Percentiles rank a stretch among this genome's conserved stretches.
Conservation (phyloP, 2,888 invertebrate genomes). For the Stenoptilia bipunctidactyla region DNA sequence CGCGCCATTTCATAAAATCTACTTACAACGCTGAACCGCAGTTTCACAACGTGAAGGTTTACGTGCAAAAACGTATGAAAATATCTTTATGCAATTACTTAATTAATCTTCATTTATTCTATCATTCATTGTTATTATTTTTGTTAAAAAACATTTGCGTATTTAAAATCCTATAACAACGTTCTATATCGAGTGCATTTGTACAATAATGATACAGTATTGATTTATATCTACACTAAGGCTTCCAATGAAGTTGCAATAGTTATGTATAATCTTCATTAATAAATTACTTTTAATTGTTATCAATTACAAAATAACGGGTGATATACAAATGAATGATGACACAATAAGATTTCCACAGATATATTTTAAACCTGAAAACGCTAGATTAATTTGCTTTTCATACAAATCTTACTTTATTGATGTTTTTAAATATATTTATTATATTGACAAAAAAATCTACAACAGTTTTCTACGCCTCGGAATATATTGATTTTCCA, state of each 20-base stretch:
- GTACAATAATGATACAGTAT: constrained; percentile 59
- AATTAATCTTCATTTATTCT: constrained; percentile 33
- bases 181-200: constrained; percentile 62
- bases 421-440: no score
- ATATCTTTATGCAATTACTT: constrained; percentile 65
- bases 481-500: no score
- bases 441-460: no score
- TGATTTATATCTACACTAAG: constrained; percentile 41
- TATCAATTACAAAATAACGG: constrained; percentile 43
- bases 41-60: constrained; percentile 16
- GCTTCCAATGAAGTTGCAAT: constrained; percentile 20
- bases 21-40: constrained; percentile 29
- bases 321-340: constrained; percentile 62
- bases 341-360: constrained; percentile 65
- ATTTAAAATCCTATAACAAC: constrained; percentile 59
- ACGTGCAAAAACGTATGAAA: constrained; percentile 71
- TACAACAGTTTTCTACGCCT: no score
- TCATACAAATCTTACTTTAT: no score
- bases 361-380: no score
- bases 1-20: constrained; percentile 31
- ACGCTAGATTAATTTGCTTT: no score
- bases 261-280: constrained; percentile 23
- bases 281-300: constrained; percentile 48
- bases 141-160: constrained; percentile 45
- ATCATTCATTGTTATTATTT: no score